phyloP scores from a whole-genome alignment of 2,797 vertebrate species.

The Novumbra hubbsi region DNA sequence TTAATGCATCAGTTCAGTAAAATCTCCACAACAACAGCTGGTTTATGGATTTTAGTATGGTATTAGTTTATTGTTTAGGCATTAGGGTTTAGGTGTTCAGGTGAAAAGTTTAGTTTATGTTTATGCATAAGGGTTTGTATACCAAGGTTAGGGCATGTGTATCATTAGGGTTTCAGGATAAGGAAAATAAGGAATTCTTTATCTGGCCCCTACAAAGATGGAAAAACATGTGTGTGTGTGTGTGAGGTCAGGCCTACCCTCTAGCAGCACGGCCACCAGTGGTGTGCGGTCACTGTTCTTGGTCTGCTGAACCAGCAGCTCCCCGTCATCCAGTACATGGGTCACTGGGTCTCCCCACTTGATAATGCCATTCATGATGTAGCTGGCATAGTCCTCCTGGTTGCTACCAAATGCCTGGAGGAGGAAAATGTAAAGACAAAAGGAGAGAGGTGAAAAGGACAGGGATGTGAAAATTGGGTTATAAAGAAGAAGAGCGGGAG shows the following conservation, averaged over 20 bases:
- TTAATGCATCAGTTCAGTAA: too few species aligned
- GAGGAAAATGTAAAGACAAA: not conserved
- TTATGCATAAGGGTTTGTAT: too few species aligned
- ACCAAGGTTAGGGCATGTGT: too few species aligned
- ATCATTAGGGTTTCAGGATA: too few species aligned
- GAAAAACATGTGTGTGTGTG: not conserved
- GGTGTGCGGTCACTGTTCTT: slow-evolving; percentile 98
- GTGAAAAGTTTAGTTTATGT: too few species aligned
- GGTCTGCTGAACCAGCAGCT: slow-evolving; percentile 93
- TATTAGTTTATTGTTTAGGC: too few species aligned
- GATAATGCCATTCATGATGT: slow-evolving; percentile 98
- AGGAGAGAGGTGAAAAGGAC: not conserved
- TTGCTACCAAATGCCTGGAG: slow-evolving; percentile 94
- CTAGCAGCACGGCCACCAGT: slow-evolving; percentile 89
- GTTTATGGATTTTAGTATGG: too few species aligned
- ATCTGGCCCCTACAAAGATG: too few species aligned
- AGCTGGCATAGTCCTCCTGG: slow-evolving; percentile 95
- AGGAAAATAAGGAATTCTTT: too few species aligned
- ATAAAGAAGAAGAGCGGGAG: not conserved
- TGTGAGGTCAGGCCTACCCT: slow-evolving; percentile 75
- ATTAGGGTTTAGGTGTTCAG: too few species aligned
- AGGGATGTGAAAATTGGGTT: not conserved
- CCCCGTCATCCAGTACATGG: slow-evolving; percentile 89
- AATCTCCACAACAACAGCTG: too few species aligned
- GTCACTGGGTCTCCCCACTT: slow-evolving; percentile 97